Evolutionary conservation across 2,888 invertebrate species (phyloP).

Genomic region (Aproaerema taeniolella): DNA sequence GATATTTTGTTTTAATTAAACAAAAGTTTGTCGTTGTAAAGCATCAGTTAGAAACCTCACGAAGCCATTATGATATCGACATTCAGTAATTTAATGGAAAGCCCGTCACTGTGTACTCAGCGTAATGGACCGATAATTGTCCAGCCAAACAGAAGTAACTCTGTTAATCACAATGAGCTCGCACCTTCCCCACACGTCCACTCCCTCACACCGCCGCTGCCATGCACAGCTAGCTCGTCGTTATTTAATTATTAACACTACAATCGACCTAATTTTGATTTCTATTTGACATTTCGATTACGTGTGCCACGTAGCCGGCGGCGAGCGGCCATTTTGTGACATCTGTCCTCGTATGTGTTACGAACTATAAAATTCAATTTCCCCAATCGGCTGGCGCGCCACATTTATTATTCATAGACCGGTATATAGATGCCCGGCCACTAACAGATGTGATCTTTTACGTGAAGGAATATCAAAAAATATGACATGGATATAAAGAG

Average conservation of each 20-base stretch:
- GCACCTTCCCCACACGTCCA: constrained; percentile 48
- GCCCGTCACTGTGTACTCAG: constrained; percentile 54
- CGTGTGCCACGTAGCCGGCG: constrained; percentile 56
- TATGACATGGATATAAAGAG: constrained; percentile 54
- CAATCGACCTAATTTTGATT: constrained; percentile 77
- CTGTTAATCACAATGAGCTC: constrained; percentile 69
- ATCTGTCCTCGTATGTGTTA: constrained; percentile 75
- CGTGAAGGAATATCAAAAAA: constrained; percentile 70
- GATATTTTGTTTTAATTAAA: constrained; percentile 12
- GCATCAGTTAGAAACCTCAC: constrained; percentile 25
- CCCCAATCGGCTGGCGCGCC: constrained; percentile 73
- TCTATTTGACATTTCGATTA: constrained; percentile 75
- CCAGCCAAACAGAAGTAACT: constrained; percentile 73
- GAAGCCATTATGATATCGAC: constrained; percentile 40
- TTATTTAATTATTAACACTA: constrained; percentile 77
- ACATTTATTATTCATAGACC: constrained; percentile 76
- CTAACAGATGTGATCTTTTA: constrained; percentile 76
- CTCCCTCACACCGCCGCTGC: constrained; percentile 25
- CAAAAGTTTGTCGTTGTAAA: constrained; percentile 13
- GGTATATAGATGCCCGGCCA: constrained; percentile 69
- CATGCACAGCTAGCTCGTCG: constrained; percentile 44
- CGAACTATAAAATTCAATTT: constrained; percentile 77
- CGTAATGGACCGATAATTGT: constrained; percentile 74
- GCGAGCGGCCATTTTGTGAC: constrained; percentile 70
- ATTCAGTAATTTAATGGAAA: constrained; percentile 64